These are phyloP conservation scores for Tetramorium simillimum DNA, from an alignment of 1,140 invertebrate genomes.

Conservation along the genomic window DNA sequence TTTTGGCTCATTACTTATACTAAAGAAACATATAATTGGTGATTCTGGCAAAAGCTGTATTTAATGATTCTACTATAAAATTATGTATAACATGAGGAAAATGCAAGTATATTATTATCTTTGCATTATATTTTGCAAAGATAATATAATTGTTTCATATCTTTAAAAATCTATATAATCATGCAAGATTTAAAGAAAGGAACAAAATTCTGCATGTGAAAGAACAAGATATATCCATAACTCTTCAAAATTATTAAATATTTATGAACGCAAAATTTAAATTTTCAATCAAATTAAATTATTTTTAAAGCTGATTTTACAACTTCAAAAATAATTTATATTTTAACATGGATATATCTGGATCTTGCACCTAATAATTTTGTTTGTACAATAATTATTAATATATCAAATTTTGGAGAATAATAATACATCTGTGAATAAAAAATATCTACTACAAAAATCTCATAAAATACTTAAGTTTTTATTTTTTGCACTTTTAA, in stretches of 20 bases:
- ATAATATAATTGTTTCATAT: conserved; percentile 44
- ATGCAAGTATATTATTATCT: conserved; percentile 53
- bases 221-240: conserved; percentile 58
- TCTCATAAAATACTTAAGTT: conserved; percentile 29
- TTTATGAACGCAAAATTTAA: not conserved
- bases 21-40: conserved; percentile 53
- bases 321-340: conserved; percentile 19
- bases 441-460: conserved; percentile 49
- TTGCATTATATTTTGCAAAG: conserved; percentile 38
- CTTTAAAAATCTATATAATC: conserved; percentile 3
- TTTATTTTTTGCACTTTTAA: conserved; percentile 19
- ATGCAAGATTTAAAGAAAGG: conserved; percentile 20
- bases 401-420: conserved; percentile 27
- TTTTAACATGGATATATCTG: conserved; percentile 44
- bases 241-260: conserved; percentile 17
- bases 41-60: conserved; percentile 53
- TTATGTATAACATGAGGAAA: conserved; percentile 47
- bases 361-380: conserved; percentile 37
- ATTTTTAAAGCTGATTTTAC: not conserved
- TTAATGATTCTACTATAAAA: conserved; percentile 45
- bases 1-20: conserved; percentile 42
- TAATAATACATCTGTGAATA: conserved; percentile 59
- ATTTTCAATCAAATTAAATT: not conserved
- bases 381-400: conserved; percentile 2
- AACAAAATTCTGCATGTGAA: conserved; percentile 59